Evolutionary conservation across 2,888 invertebrate species (phyloP).

Genomic region (Coleophora flavipennella): DNA sequence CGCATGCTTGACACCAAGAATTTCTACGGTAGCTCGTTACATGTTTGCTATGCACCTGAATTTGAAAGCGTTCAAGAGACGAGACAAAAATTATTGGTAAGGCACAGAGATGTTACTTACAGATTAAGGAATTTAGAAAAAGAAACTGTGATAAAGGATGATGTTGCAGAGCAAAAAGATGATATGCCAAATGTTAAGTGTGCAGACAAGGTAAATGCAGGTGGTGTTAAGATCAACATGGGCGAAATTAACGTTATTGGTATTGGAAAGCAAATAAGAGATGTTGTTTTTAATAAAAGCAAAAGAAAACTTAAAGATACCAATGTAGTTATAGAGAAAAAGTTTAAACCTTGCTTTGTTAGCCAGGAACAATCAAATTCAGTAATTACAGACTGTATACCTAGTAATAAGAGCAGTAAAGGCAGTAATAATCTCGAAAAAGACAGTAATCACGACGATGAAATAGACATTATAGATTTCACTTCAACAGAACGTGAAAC

Average conservation of each 20-base stretch:
- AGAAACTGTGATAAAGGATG: conserved; percentile 14
- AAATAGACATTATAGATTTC: conserved; percentile 42
- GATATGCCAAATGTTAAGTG: background rate
- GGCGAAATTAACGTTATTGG: conserved; percentile 40
- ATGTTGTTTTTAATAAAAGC: conserved; percentile 18
- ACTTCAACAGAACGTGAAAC: conserved; percentile 37
- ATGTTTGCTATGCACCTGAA: conserved; percentile 92
- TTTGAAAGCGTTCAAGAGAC: conserved; percentile 83
- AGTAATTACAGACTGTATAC: background rate
- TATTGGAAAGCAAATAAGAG: conserved; percentile 18
- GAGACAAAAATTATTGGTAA: conserved; percentile 77
- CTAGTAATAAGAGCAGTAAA: conserved; percentile 2
- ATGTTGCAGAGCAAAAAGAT: conserved; percentile 2
- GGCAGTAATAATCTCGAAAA: background rate
- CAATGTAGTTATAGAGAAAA: conserved; percentile 13
- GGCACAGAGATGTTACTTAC: conserved; percentile 74
- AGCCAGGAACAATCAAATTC: background rate
- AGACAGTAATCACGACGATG: conserved; percentile 5
- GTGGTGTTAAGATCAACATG: conserved; percentile 38
- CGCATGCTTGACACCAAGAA: conserved; percentile 84
- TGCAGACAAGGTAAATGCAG: background rate
- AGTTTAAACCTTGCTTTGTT: conserved; percentile 23
- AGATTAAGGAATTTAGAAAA: conserved; percentile 39
- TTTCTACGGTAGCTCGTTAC: conserved; percentile 87
- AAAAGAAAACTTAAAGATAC: conserved; percentile 16